Evolutionary conservation across 30 jellyfish, hydroid and myxozoan genomes (phyloP).

Genomic region (Aurelia coerulea): DNA sequence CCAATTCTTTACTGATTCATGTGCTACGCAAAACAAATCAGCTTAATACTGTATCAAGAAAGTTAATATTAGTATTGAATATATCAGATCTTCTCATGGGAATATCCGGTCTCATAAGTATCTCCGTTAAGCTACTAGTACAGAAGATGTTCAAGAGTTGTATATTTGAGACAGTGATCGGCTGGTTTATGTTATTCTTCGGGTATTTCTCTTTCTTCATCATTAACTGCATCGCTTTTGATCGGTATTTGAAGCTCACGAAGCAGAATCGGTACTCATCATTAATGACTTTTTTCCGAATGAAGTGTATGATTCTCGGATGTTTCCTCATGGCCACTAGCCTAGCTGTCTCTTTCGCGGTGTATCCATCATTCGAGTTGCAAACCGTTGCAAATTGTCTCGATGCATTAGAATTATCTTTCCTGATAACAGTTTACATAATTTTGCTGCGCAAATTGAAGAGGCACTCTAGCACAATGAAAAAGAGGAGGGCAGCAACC

Average conservation of each 20-base stretch:
- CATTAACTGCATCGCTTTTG: conserved; percentile 24
- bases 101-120: conserved; percentile 17
- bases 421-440: too few relatives aligned
- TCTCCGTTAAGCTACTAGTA: background rate
- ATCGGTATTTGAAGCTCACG: conserved; percentile 42
- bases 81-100: conserved; percentile 54
- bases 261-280: conserved; percentile 22
- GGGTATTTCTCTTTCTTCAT: conserved; percentile 47
- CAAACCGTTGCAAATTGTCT: too few relatives aligned
- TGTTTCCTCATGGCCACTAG: background rate
- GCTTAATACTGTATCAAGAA: conserved; percentile 17
- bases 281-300: conserved; percentile 32
- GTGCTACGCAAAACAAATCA: conserved; percentile 42
- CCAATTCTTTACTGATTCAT: conserved; percentile 26
- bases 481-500: too few relatives aligned
- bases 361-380: too few relatives aligned
- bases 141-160: conserved; percentile 22
- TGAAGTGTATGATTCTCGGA: conserved; percentile 7
- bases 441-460: too few relatives aligned
- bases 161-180: conserved; percentile 21
- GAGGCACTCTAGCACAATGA: too few relatives aligned
- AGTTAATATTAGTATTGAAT: conserved; percentile 37
- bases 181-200: conserved; percentile 8
- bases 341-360: background rate
- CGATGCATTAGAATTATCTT: too few relatives aligned